Conservation (phyloP, 30 jellyfish, hydroid and myxozoan genomes). For the Chironex yamaguchii region DNA sequence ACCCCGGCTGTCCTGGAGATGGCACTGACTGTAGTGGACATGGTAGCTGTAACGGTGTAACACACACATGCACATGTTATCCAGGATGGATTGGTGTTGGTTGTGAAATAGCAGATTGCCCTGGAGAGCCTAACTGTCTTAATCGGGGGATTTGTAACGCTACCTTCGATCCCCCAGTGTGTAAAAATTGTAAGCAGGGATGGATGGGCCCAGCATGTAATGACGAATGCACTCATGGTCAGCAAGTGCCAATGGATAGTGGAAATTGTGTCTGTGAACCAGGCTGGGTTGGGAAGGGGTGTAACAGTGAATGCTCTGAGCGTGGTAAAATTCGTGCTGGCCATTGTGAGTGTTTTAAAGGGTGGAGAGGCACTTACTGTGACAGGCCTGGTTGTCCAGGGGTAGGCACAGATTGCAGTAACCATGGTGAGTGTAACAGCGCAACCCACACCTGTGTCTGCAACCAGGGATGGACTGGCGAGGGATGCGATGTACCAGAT, state of each 20-base stretch:
- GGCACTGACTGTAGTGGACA: slow-evolving; percentile 75
- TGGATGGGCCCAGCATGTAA: slow-evolving; percentile 84
- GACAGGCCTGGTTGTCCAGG: slow-evolving; percentile 82
- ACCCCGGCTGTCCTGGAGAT: slow-evolving; percentile 78
- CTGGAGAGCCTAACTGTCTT: slow-evolving; percentile 71
- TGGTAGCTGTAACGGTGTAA: slow-evolving; percentile 69
- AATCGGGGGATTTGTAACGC: slow-evolving; percentile 70
- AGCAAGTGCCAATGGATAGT: slow-evolving; percentile 69
- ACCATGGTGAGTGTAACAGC: slow-evolving; percentile 64
- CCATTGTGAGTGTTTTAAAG: slow-evolving; percentile 40
- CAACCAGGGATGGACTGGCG: slow-evolving; percentile 76
- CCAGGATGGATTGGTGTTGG: slow-evolving; percentile 76
- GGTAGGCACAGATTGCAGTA: slow-evolving; percentile 46
- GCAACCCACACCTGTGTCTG: slow-evolving; percentile 67
- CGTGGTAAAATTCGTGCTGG: slow-evolving; percentile 57
- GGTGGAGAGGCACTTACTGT: slow-evolving; percentile 74
- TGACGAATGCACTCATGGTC: slow-evolving; percentile 64
- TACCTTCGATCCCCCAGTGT: slow-evolving; percentile 40
- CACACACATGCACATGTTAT: slow-evolving; percentile 68
- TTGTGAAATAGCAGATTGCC: slow-evolving; percentile 69
- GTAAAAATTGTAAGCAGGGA: slow-evolving; percentile 60
- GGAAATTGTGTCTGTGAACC: slow-evolving; percentile 71
- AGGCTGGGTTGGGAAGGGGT: slow-evolving; percentile 78
- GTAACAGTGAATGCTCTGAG: slow-evolving; percentile 77
- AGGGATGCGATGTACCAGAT: slow-evolving; percentile 67